Percentiles rank a stretch among this genome's conserved stretches.
phyloP scores from a whole-genome alignment of 2,888 invertebrate species.

The Parapristionchus giblindavisi region DNA sequence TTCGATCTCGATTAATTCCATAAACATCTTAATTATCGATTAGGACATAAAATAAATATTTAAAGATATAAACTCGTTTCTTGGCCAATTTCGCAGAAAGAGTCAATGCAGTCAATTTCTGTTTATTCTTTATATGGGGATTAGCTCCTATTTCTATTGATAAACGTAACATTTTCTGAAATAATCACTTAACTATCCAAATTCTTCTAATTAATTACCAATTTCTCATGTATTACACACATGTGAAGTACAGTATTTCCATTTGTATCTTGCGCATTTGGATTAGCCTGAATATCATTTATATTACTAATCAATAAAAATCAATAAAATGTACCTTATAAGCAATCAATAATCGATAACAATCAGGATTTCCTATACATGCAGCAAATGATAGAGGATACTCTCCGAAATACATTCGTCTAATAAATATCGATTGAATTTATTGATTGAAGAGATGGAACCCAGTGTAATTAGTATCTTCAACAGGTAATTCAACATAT shows the following conservation, averaged over 20 bases:
- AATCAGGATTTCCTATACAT: slow-evolving; percentile 90
- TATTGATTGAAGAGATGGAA: slow-evolving; percentile 77
- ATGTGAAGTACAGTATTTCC: slow-evolving; percentile 95
- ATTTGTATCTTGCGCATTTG: slow-evolving; percentile 92
- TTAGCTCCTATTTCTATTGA: slow-evolving; percentile 90
- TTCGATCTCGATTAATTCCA: slow-evolving; percentile 93
- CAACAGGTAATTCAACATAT: slow-evolving; percentile 83
- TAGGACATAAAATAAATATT: neutral
- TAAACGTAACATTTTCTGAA: slow-evolving; percentile 84
- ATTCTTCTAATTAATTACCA: slow-evolving; percentile 75
- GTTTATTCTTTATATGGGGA: slow-evolving; percentile 83
- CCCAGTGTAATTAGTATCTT: slow-evolving; percentile 86
- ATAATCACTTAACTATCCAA: neutral
- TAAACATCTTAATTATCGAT: slow-evolving; percentile 85
- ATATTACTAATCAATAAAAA: neutral
- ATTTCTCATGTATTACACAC: slow-evolving; percentile 91
- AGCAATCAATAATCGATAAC: slow-evolving; percentile 86
- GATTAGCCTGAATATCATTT: slow-evolving; percentile 77
- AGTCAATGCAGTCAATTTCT: slow-evolving; percentile 88
- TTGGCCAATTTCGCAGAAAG: slow-evolving; percentile 89
- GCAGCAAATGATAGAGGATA: slow-evolving; percentile 95
- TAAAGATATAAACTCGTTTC: slow-evolving; percentile 76
- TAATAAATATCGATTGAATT: slow-evolving; percentile 69
- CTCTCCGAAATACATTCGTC: slow-evolving; percentile 98
- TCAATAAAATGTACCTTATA: slow-evolving; percentile 71